Evolutionary conservation across 2,113 vertebrate species (phyloP), one percentile per base, ranked within the genome.

Genomic region (Eulemur rufifrons): DNA sequence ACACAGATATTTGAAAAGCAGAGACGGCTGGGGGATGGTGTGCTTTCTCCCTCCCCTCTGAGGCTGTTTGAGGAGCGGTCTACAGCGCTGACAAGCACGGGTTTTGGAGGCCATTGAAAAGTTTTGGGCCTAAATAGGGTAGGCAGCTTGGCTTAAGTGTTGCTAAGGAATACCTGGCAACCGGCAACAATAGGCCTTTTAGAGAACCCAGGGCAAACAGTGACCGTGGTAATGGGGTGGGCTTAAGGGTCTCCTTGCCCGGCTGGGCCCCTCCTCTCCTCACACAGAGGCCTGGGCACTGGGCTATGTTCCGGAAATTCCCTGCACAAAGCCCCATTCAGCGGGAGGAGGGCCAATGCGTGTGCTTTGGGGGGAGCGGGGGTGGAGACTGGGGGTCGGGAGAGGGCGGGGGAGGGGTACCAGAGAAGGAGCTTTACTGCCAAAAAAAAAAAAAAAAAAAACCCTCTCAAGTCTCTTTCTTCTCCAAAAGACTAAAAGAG

Each of bases 81-180:
- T 99, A 97, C 97, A 95, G 98, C 97, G 80, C 98, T 99, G 98
- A 99, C 98, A 99, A 99, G 98, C 98, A 98, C 97, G 98, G 99
- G 99, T 98, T 99, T 99, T 98, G 98, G 98, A 99, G 98, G 98
- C 98, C 98, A 99, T 99, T 98, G 99, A 99, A 99, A 99, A 98
- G 98, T 98, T 98, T 98, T 98, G 98, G 98, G 98, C 97, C 99
- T 99, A 99, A 98, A 99, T 98, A 99, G 98, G 98, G 97, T 93
- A 98, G 98, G 98, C 98, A 98, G 98, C 98, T 99, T 98, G 98
- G 98, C 98, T 98, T 98, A 98, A 98, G 98, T 98, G 99, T 99
- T 99, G 99, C 99, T 99, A 99, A 98, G 99, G 98, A 99, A 98
- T 99, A 99, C 98, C 98, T 99, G 99, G 99, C 99, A 99, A 99